Conservation (phyloP, 92 coral and sea anemone genomes). For the Zoanthus sansibaricus region DNA sequence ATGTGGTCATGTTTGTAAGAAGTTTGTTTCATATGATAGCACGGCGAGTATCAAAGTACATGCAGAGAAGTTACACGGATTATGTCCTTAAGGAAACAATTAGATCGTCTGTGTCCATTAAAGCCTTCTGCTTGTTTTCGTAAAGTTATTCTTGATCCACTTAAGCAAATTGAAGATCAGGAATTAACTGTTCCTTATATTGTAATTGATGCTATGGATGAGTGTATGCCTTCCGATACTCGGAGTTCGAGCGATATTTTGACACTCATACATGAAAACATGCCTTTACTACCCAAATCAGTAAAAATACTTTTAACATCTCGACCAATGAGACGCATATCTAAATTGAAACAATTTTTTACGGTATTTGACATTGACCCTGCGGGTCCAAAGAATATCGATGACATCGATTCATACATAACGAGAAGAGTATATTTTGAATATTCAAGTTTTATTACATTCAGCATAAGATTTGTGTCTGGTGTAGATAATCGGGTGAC, state of each 20-base stretch:
- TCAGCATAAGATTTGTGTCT: constrained; percentile 4
- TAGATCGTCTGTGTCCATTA: constrained; percentile 26
- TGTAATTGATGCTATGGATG: constrained; percentile 58
- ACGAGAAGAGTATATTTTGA: constrained; percentile 21
- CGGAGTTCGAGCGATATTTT: constrained; percentile 21
- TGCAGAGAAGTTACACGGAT: neutral
- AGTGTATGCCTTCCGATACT: constrained; percentile 41
- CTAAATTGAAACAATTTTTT: neutral
- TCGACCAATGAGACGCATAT: constrained; percentile 41
- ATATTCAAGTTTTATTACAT: constrained; percentile 17
- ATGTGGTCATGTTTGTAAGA: constrained; percentile 58
- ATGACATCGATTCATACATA: constrained; percentile 55
- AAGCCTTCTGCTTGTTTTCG: constrained; percentile 47
- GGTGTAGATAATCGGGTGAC: constrained; percentile 20
- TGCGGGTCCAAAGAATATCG: constrained; percentile 41
- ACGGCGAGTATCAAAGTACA: constrained; percentile 38
- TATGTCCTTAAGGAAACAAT: neutral
- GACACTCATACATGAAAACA: constrained; percentile 24
- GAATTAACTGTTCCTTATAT: constrained; percentile 10
- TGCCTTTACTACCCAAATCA: constrained; percentile 37
- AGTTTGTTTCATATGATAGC: constrained; percentile 50
- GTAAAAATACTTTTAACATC: constrained; percentile 51
- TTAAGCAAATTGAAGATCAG: constrained; percentile 19
- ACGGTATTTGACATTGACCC: constrained; percentile 29
- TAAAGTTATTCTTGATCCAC: constrained; percentile 46